Percentiles rank a stretch among this genome's conserved stretches.
Evolutionary conservation across 35 echinoderm and acorn worm species (phyloP).

Genomic region (Patiria miniata): DNA sequence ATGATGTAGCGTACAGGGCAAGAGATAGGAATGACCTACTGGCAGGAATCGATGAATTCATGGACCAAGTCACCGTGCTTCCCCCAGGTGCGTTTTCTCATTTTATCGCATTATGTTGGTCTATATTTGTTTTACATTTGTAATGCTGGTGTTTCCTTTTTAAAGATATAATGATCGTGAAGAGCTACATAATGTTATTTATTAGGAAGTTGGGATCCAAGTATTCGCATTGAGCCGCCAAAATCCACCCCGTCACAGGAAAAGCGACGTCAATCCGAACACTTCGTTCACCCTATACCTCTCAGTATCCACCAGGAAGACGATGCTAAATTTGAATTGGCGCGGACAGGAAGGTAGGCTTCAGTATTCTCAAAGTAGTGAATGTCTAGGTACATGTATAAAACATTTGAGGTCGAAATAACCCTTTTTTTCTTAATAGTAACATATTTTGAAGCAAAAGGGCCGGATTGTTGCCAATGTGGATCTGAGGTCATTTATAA

Average conservation of each 20-base stretch:
- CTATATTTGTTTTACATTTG: no score
- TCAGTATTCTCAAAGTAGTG: no score
- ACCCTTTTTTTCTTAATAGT: no score
- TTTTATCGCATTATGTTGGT: neutral
- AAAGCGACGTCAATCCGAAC: constrained; percentile 73
- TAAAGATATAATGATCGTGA: no score
- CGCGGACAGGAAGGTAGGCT: constrained; percentile 75
- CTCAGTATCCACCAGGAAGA: constrained; percentile 48
- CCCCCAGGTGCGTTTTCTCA: constrained; percentile 69
- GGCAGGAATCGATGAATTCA: constrained; percentile 92
- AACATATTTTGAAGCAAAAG: no score
- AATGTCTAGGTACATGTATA: no score
- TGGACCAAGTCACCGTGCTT: constrained; percentile 94
- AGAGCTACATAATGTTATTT: no score
- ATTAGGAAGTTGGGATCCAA: constrained; percentile 91
- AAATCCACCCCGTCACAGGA: constrained; percentile 67
- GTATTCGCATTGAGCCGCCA: constrained; percentile 84
- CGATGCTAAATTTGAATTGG: constrained; percentile 65
- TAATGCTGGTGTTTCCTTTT: no score
- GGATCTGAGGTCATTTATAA: no score
- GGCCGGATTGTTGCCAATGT: no score
- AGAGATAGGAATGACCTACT: constrained; percentile 80
- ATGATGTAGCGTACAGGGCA: constrained; percentile 91
- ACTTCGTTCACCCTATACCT: constrained; percentile 69
- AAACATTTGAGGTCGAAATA: no score